These are phyloP conservation scores for Artibeus lituratus DNA, from an alignment of 2,797 vertebrate genomes.

Conservation along the genomic window DNA sequence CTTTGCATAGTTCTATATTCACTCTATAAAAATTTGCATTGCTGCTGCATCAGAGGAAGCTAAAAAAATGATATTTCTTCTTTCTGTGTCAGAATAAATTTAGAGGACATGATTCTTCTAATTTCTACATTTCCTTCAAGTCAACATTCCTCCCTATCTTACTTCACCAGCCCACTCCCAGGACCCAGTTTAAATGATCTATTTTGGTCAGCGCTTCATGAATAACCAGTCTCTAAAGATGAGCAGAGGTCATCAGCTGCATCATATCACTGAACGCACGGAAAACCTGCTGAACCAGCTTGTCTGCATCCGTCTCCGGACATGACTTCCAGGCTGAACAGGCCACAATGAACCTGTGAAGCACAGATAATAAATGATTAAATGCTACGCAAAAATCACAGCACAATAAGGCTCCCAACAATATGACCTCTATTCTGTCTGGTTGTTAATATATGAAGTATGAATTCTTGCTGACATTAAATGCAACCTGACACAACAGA, in stretches of 20 bases:
- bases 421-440: not conserved
- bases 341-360: conserved; percentile 86
- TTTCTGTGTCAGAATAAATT: conserved; percentile 9
- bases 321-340: conserved; percentile 92
- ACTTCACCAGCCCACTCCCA: not conserved
- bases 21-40: conserved; percentile 80
- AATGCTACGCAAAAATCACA: not conserved
- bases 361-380: not conserved
- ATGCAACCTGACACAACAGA: not conserved
- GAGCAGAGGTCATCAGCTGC: conserved; percentile 84
- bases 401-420: not conserved
- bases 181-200: not conserved
- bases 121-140: not conserved
- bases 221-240: conserved; percentile 82
- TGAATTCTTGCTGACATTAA: not conserved
- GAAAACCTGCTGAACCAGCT: conserved; percentile 84
- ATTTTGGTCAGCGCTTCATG: not conserved
- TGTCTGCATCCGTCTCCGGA: conserved; percentile 88
- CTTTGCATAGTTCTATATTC: conserved; percentile 88
- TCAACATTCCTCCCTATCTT: not conserved
- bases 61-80: conserved; percentile 36
- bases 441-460: not conserved
- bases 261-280: conserved; percentile 90
- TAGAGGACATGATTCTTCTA: not conserved
- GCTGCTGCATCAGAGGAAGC: conserved; percentile 65